phyloP scores from a whole-genome alignment of 2,888 invertebrate species.

The Coenonympha arcania region DNA sequence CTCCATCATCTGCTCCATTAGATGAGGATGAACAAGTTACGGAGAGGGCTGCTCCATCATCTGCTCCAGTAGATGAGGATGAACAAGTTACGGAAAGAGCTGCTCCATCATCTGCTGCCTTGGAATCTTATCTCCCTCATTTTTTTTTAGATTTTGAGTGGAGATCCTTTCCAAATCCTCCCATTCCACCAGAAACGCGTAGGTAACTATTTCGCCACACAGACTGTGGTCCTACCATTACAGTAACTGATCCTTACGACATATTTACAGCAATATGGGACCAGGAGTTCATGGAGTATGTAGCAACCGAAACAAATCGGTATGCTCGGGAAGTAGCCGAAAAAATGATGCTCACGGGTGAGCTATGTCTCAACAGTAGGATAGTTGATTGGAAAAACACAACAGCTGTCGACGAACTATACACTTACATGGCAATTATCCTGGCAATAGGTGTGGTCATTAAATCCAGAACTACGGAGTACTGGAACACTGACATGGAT shows the following conservation, averaged over 20 bases:
- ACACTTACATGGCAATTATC: neutral
- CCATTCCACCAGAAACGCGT: neutral
- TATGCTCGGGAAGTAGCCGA: neutral
- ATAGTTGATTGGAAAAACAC: neutral
- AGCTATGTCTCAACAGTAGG: neutral
- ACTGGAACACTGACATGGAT: too few relatives aligned
- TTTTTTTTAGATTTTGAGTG: too few relatives aligned
- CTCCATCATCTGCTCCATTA: too few relatives aligned
- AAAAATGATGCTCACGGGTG: too few relatives aligned
- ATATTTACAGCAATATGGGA: neutral
- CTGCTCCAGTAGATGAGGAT: too few relatives aligned
- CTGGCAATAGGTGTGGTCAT: too few relatives aligned
- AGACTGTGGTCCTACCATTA: neutral
- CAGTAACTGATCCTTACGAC: neutral
- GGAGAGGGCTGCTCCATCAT: too few relatives aligned
- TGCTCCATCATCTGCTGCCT: too few relatives aligned
- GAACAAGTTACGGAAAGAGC: too few relatives aligned
- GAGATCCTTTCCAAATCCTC: neutral
- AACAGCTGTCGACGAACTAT: neutral
- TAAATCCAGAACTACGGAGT: too few relatives aligned
- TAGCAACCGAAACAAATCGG: neutral
- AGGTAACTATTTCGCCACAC: neutral
- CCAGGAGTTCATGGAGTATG: neutral
- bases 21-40: too few relatives aligned
- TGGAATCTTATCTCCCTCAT: too few relatives aligned